These are phyloP conservation scores for Chaetogeoica ovagalla DNA, from an alignment of 2,888 invertebrate species.

Conservation along the genomic window DNA sequence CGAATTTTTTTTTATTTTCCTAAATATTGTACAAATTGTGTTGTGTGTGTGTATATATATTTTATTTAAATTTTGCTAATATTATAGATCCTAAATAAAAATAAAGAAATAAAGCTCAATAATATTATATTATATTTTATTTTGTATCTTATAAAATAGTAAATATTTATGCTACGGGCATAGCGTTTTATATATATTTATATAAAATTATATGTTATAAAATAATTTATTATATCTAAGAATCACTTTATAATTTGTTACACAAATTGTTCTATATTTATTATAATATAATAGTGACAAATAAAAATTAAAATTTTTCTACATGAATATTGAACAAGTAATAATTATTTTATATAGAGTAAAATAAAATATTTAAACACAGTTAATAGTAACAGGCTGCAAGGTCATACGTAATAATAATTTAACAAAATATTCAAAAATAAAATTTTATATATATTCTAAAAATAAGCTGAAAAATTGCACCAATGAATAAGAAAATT, in stretches of 20 bases:
- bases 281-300: not conserved
- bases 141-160: slow-evolving; percentile 2
- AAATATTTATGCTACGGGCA: not conserved
- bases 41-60: not conserved
- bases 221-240: slow-evolving; percentile 10
- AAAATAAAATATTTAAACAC: not conserved
- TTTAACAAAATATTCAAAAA: not conserved
- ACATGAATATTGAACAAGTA: not conserved
- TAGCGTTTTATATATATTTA: not conserved
- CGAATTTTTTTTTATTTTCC: not conserved
- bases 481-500: no score
- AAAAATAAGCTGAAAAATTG: no score
- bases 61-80: slow-evolving; percentile 9
- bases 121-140: slow-evolving; percentile 20
- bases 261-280: slow-evolving; percentile 15
- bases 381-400: not conserved
- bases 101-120: slow-evolving; percentile 17
- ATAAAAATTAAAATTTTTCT: not conserved
- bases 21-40: slow-evolving; percentile 27
- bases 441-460: not conserved
- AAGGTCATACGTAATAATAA: not conserved
- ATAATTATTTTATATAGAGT: not conserved
- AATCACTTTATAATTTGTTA: slow-evolving; percentile 26
- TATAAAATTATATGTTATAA: not conserved
- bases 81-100: slow-evolving; percentile 33